These are phyloP conservation scores for Prietella phreatophila DNA, from an alignment of 2,113 vertebrate species.

Conservation along the genomic window DNA sequence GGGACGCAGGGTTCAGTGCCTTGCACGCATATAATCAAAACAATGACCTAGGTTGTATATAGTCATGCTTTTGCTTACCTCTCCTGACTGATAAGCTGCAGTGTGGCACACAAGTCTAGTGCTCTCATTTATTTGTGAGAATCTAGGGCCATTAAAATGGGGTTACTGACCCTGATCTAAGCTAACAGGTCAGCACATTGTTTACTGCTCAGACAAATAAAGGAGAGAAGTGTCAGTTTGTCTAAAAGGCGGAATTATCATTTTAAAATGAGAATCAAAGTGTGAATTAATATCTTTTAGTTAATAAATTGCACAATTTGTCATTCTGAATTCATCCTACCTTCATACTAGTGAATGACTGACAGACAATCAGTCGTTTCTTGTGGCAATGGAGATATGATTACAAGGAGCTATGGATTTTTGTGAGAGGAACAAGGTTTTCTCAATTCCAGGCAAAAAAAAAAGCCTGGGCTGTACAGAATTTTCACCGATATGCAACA, in stretches of 20 bases:
- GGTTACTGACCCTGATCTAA: neutral
- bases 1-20: too few relatives aligned
- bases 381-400: neutral
- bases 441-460: neutral
- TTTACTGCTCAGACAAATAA: neutral
- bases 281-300: neutral
- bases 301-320: neutral
- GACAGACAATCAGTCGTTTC: neutral
- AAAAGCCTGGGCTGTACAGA: too few relatives aligned
- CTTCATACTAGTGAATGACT: neutral
- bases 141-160: neutral
- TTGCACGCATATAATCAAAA: neutral
- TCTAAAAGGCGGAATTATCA: too few relatives aligned
- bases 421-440: neutral
- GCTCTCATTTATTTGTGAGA: neutral
- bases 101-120: neutral
- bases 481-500: neutral
- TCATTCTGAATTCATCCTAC: neutral
- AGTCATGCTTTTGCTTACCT: neutral
- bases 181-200: neutral
- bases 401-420: neutral
- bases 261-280: too few relatives aligned
- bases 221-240: neutral
- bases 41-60: neutral
- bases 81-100: neutral